Evolutionary conservation across 2,797 vertebrate genomes (phyloP), one percentile per base, ranked within the genome.

Genomic region (Oreortyx pictus): DNA sequence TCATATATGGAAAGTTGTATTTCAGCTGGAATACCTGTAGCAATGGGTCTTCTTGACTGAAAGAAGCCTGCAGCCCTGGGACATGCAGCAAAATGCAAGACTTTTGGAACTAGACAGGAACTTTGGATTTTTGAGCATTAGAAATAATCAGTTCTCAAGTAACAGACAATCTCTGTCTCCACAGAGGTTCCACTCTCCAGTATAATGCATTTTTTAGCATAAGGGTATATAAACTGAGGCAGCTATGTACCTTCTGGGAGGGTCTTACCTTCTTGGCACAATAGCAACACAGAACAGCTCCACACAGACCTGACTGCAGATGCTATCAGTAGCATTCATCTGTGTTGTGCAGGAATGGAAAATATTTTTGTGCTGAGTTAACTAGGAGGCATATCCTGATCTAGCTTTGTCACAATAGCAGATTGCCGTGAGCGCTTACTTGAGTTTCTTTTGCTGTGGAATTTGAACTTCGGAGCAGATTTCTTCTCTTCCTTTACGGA

Each of bases 381-480:
- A 79, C 56, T 22, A 65, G 82, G 72, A 88, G 80, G 82, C 96
- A 93, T 90, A 76, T 88, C 86, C 93, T 96, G 96, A 92, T 82
- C 84, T 88, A 92, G 88, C 66, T 91, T 96, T 93, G 94, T 96
- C 91, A 95, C 88, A 93, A 93, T 92, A 88, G 94, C 79, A 73
- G 76, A 81, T 90, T 47, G 10, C 92, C 93, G 64, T 8, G 44
- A 82, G 59, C 52, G 80, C 76, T 93, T 95, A 75, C 24, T 88
- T 17, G 47, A 44, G 62, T 72, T 81, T 62, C 85, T 46, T 62
- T 95, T 0, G 1, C 31, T 78, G 73, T 80, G 85, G 85, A 87
- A 88, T 65, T 90, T 92, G 80, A 79, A 64, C 67, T 93, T 7
- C 2, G 35, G 79, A 92, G 90, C 70, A 83, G 66, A 60, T 35